These are phyloP conservation scores for Apodemia duryi DNA, from an alignment of 2,888 invertebrate genomes.

Conservation along the genomic window DNA sequence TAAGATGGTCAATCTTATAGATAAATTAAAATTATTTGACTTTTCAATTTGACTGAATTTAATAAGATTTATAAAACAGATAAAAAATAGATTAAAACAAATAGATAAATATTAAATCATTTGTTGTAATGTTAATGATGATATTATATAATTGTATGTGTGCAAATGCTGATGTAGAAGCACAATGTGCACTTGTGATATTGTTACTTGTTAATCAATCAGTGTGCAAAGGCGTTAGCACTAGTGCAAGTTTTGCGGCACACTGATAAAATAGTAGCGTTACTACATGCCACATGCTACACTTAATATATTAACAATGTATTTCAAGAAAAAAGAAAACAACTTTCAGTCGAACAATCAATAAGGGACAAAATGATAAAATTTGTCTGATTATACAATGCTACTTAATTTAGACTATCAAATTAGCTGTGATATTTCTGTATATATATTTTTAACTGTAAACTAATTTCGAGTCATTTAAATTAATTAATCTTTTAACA, in stretches of 20 bases:
- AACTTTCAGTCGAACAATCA: not conserved
- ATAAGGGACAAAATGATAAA: not conserved
- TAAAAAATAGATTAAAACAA: not conserved
- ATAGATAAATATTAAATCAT: not conserved
- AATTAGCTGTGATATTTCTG: no score
- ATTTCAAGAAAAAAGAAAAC: constrained; percentile 43
- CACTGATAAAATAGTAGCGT: constrained; percentile 36
- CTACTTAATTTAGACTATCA: no score
- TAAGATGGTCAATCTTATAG: no score
- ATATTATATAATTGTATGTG: not conserved
- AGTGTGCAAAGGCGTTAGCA: constrained; percentile 16
- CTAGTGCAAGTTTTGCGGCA: constrained; percentile 25
- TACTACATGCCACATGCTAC: constrained; percentile 49
- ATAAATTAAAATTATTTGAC: not conserved
- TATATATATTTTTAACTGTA: no score
- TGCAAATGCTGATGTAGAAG: constrained; percentile 6
- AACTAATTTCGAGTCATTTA: no score
- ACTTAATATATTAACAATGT: constrained; percentile 35
- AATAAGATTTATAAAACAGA: not conserved
- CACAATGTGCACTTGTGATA: constrained; percentile 5
- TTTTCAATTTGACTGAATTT: not conserved
- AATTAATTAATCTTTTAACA: no score
- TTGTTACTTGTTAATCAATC: constrained; percentile 5
- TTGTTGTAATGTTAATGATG: not conserved
- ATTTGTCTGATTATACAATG: not conserved